A percentile compares a stretch with the other conserved stretches of the same genome.
Evolutionary conservation across 2,888 invertebrate species (phyloP).

Genomic region (Eremobia ochroleuca): DNA sequence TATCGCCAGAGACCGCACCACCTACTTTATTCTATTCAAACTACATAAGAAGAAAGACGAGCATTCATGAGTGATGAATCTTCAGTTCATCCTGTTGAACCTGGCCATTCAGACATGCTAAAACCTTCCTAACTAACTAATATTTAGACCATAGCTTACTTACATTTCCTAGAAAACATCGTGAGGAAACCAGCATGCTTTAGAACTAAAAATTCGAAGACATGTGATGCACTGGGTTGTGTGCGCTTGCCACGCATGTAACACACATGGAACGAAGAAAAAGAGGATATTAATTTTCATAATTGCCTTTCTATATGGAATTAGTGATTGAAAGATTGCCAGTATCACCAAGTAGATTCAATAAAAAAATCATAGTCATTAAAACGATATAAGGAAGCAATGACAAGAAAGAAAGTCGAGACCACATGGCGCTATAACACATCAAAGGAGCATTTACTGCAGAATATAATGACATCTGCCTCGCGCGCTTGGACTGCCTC

Average conservation of each 20-base stretch:
- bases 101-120: neutral
- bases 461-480: neutral
- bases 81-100: neutral
- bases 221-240: too few species aligned
- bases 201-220: too few species aligned
- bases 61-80: neutral
- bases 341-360: neutral
- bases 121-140: neutral
- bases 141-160: neutral
- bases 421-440: constrained; percentile 30
- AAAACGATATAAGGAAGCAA: constrained; percentile 22
- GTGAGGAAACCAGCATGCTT: too few species aligned
- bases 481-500: neutral
- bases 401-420: neutral
- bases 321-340: neutral
- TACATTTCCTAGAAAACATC: too few species aligned
- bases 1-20: neutral
- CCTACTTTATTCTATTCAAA: neutral
- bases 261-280: neutral
- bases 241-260: too few species aligned
- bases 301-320: neutral
- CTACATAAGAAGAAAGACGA: neutral
- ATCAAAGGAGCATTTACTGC: constrained; percentile 13
- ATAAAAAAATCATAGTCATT: constrained; percentile 12
- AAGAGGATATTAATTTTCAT: neutral